Evolutionary conservation across 2,113 vertebrate species (phyloP).

Genomic region (Chionis minor): DNA sequence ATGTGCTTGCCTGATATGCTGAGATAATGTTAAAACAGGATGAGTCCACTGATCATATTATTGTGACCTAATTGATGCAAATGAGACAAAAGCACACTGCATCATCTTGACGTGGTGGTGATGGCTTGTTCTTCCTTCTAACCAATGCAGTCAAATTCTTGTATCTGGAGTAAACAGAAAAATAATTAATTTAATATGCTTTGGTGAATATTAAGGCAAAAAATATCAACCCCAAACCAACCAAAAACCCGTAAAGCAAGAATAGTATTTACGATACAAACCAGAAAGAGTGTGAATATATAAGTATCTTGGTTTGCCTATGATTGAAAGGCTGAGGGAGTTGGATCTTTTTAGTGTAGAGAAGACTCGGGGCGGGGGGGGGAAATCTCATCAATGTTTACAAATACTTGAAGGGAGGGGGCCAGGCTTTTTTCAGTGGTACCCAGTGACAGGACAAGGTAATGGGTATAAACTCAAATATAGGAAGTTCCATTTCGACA

Average conservation of each 20-base stretch:
- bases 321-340: too few species aligned
- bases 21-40: background rate
- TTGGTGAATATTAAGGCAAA: background rate
- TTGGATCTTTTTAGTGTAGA: too few species aligned
- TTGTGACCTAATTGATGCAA: background rate
- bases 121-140: background rate
- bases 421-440: too few species aligned
- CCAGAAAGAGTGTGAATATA: background rate
- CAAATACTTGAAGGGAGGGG: too few species aligned
- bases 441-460: too few species aligned
- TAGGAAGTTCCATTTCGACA: too few species aligned
- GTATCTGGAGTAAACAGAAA: background rate
- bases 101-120: background rate
- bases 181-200: background rate
- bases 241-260: background rate
- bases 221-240: background rate
- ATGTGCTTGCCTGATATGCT: background rate
- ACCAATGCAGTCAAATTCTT: background rate
- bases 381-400: too few species aligned
- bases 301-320: background rate
- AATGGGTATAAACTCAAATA: too few species aligned
- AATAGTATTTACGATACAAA: background rate
- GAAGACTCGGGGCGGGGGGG: too few species aligned
- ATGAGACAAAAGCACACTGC: background rate
- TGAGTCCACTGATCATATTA: background rate